Base-by-base conservation (phyloP, 2,797 vertebrate genomes). In the Rhinophrynus dorsalis region DNA sequence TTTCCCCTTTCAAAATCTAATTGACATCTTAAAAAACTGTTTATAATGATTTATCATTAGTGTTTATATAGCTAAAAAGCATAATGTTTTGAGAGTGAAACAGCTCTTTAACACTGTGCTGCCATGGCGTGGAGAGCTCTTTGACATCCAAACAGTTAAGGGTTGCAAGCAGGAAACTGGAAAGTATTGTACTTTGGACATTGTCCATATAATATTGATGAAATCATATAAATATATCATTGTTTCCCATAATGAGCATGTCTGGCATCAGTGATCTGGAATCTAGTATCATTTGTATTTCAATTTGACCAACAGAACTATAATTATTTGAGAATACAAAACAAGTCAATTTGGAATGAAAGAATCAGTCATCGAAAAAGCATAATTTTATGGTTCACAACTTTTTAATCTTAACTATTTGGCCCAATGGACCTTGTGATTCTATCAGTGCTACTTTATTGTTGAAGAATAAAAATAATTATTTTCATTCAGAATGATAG, bases 321-420 rank as follows among this genome's bases (percentile, higher is more conserved):
- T 68, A 60, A 59, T 68, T 51, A 60, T 11, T 18, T 23, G 47
- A 68, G 56, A 51, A 51, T 60, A 60, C 56, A 20, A 55, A 51
- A 26, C 35, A 17, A 42, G 27, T 69, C 57, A 23, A 30, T 44
- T 20, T 35, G 20, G 18, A 69, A 61, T 69, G 47, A 56, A 59
- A 62, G 47, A 70, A 63, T 11, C 58, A 70, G 59, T 18, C 58
- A 48, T 55, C 40, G 59, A 56, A 48, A 62, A 62, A n/a, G 32
- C 26, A 71, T 57, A 37, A 71, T 71, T 63, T 56, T 63, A 64
- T 64, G 59, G 59, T 71, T 71, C 42, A 63, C 40, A 71, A 47
- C 59, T 48, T 30, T 33, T 63, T 56, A 54, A 47, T 62, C 26
- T 45, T 13, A 52, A 55, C 48, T 52, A 47, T 70, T 32, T 70